A percentile compares a stretch with the other conserved stretches of the same genome.
phyloP scores from a whole-genome alignment of 2,797 vertebrate genomes.

The Alectoris magna region DNA sequence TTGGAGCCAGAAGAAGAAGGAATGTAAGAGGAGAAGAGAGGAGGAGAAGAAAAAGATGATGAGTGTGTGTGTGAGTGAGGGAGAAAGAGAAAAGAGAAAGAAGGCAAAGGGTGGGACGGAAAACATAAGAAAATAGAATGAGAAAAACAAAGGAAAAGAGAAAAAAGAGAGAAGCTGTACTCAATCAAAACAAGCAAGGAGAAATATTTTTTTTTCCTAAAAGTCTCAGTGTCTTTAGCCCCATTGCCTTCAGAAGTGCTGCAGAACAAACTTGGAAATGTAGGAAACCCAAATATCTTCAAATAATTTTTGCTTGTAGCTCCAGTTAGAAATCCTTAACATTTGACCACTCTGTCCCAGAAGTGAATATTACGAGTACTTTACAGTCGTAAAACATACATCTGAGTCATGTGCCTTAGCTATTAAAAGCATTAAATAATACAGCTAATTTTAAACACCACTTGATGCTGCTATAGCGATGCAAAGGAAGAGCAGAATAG shows the following conservation, averaged over 20 bases:
- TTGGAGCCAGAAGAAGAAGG: neutral
- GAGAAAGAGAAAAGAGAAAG: neutral
- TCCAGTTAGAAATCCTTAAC: neutral
- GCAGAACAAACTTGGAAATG: neutral
- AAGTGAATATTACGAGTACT: neutral
- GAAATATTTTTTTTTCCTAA: neutral
- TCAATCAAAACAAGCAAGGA: neutral
- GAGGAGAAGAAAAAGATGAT: too few relatives aligned
- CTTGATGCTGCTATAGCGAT: neutral
- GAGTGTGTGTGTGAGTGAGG: too few relatives aligned
- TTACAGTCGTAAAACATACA: neutral
- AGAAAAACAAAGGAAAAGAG: neutral
- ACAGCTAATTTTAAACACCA: neutral
- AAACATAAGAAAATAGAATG: too few relatives aligned
- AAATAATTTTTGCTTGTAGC: neutral
- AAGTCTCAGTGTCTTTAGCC: neutral
- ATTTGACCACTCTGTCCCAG: neutral
- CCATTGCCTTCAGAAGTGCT: neutral
- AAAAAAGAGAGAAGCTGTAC: neutral
- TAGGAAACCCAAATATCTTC: neutral
- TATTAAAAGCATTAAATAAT: conserved; percentile 18
- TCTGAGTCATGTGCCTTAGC: neutral
- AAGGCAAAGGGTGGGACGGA: neutral
- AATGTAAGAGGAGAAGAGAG: too few relatives aligned
- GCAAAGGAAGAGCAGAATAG: neutral